Conservation (phyloP, 2,888 invertebrate species). For the Trileptium ribeirensis region DNA sequence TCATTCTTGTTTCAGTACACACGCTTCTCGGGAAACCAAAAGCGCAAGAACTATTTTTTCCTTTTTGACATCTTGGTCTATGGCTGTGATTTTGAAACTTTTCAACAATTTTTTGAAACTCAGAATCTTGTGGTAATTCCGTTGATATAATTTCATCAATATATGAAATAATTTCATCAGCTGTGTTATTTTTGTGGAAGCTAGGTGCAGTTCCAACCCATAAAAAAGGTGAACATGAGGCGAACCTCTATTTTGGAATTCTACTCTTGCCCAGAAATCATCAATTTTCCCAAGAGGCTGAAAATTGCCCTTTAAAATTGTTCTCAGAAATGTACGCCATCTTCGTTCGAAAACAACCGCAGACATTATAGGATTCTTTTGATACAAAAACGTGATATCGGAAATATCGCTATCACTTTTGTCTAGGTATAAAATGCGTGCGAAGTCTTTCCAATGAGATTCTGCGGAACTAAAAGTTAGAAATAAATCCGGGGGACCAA, state of each 20-base stretch:
- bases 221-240: background rate
- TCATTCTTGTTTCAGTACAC: background rate
- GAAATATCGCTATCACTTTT: background rate
- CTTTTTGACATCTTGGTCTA: background rate
- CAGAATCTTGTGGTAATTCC: background rate
- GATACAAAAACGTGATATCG: background rate
- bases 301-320: background rate
- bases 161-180: background rate
- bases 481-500: too few relatives aligned
- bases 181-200: background rate
- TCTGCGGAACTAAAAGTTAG: too few relatives aligned
- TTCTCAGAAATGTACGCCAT: background rate
- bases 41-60: too few relatives aligned
- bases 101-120: background rate
- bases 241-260: background rate
- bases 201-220: background rate
- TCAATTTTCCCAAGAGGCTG: background rate
- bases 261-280: background rate
- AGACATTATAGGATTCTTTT: background rate
- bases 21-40: background rate
- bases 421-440: background rate
- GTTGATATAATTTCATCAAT: background rate
- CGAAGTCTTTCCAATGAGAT: background rate
- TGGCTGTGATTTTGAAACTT: background rate
- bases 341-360: background rate